Evolutionary conservation across 2,888 invertebrate genomes (phyloP).

Genomic region (Merodon equestris): DNA sequence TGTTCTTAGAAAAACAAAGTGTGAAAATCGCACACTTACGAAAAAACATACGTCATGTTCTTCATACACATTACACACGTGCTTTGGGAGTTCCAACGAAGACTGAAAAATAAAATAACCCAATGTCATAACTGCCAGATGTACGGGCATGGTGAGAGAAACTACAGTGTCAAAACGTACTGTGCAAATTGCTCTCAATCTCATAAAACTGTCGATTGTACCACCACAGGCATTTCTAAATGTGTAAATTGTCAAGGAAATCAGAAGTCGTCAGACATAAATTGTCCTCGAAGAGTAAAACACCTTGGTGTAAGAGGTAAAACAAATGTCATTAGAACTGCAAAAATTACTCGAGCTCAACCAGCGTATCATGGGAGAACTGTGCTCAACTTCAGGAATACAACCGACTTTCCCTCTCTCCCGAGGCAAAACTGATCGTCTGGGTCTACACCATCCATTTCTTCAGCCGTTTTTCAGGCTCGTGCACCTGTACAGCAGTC

Average conservation of each 20-base stretch:
- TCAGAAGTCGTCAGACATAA: not conserved
- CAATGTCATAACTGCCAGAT: constrained; percentile 13
- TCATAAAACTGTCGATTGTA: no score
- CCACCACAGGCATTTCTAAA: not conserved
- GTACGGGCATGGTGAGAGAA: no score
- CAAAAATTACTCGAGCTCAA: not conserved
- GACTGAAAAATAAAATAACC: constrained; percentile 15
- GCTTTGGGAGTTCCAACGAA: no score
- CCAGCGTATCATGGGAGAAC: not conserved
- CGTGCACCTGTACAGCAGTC: no score
- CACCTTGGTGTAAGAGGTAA: constrained; percentile 20
- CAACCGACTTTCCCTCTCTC: constrained; percentile 1
- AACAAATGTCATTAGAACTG: no score
- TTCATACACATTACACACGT: no score
- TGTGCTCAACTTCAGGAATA: not conserved
- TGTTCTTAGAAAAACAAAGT: no score
- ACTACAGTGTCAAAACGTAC: constrained; percentile 5
- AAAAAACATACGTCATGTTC: no score
- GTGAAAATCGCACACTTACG: no score
- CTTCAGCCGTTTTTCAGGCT: no score
- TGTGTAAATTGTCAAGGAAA: constrained; percentile 3
- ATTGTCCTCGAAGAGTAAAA: constrained; percentile 16
- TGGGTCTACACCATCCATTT: not conserved
- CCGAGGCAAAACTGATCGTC: constrained; percentile 1
- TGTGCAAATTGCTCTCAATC: not conserved